Evolutionary conservation across 2,888 invertebrate species (phyloP), one percentile per base, ranked within the genome.

Genomic region (Amblyjoppa fuscipennis): DNA sequence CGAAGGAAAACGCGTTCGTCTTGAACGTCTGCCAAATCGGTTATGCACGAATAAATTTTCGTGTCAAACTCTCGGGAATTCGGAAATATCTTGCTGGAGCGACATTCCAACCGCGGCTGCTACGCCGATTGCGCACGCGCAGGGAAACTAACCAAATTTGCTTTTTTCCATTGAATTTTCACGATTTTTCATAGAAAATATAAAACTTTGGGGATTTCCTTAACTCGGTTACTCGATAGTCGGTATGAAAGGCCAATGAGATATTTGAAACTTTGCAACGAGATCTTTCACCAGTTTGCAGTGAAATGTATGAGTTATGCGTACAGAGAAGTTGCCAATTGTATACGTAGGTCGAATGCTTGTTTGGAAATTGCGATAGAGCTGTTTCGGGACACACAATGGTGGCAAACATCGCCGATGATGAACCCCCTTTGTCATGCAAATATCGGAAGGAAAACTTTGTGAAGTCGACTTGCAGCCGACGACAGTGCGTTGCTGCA

Each of bases 11-110:
- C 83, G 89, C 87, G 90, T 91, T 89, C 91, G 89, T 91, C 91
- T 93, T 93, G 93, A 92, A 92, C 90, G 90, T 89, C 90, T 91
- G 93, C 93, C 93, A 93, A 93, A 93, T 93, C 92, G 92, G 92
- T 93, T 92, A 93, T 92, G 92, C 92, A 88, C 91, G 92, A 93
- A 92, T 93, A 92, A 92, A 93, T 93, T 93, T 92, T 88, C 91
- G 92, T 91, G 92, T 93, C 92, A 92, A 93, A 92, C 90, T 90
- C 81, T 89, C 85, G 90, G 75, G 85, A 87, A 87, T 83, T 85
- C 80, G 83, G 53, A 86, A 84, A 84, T 78, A 51, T 71, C 69
- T 41, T 61, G 70, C 41, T 66, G 41, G 74, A 77, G 75, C 56
- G 53, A 78, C 34, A 56, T 16, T 25, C 11, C 28, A 59, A 13